Percentiles rank a stretch among this genome's conserved stretches.
Conservation (phyloP, 2,797 vertebrate genomes). For the Calcarius lapponicus region DNA sequence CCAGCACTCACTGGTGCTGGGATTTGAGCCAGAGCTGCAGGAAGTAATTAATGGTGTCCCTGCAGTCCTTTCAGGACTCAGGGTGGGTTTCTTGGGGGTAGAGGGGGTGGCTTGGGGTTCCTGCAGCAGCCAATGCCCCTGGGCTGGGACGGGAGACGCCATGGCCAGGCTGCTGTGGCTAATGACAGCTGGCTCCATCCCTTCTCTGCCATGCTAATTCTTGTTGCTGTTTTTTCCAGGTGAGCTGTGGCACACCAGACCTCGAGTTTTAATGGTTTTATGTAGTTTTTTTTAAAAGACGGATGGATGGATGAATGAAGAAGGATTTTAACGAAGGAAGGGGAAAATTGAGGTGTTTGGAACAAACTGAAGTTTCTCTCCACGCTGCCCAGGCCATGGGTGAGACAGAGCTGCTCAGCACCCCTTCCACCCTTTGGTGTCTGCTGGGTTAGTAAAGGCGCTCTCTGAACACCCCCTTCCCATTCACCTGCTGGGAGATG, state of each 20-base stretch:
- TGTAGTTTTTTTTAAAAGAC: background rate
- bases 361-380: background rate
- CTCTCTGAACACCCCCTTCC: background rate
- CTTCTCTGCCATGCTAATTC: background rate
- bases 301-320: background rate
- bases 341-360: background rate
- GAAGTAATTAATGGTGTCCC: background rate
- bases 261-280: background rate
- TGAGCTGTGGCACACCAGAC: background rate
- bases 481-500: background rate
- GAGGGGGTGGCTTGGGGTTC: background rate
- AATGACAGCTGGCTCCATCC: background rate
- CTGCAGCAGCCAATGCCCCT: background rate
- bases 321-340: background rate
- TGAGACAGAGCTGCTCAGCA: background rate
- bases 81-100: fast-evolving
- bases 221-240: background rate
- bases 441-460: background rate
- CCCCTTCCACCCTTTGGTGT: background rate
- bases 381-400: fast-evolving
- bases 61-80: background rate
- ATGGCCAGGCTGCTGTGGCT: background rate
- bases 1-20: fast-evolving
- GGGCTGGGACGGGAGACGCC: fast-evolving
- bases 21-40: background rate